A percentile compares a stretch with the other conserved stretches of the same genome.
These are phyloP conservation scores for Lanistes nyassanus DNA, from an alignment of 1,140 invertebrate species.

Conservation along the genomic window DNA sequence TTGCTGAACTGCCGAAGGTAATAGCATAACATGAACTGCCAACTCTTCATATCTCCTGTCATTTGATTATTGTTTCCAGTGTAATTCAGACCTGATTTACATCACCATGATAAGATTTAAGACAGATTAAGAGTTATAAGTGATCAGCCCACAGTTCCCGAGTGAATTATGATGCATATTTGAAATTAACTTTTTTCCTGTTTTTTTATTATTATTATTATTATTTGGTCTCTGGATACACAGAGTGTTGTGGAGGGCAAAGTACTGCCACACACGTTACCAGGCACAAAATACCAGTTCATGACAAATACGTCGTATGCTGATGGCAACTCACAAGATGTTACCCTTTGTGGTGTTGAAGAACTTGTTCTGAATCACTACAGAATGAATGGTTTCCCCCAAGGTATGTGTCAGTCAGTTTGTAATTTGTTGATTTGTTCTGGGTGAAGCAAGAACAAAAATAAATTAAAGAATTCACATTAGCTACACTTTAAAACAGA, in stretches of 20 bases:
- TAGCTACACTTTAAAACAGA: no score
- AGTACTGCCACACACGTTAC: slow-evolving; percentile 44
- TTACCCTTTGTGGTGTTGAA: slow-evolving; percentile 68
- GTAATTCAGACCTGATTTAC: no score
- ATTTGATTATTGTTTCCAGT: no score
- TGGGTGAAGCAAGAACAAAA: no score
- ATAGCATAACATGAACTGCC: background rate
- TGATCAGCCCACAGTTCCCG: no score
- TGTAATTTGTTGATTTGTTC: no score
- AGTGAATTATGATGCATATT: no score
- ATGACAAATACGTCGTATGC: slow-evolving; percentile 56
- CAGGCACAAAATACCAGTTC: slow-evolving; percentile 52
- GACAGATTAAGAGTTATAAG: no score
- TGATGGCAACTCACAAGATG: slow-evolving; percentile 55
- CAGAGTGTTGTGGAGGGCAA: slow-evolving; percentile 54
- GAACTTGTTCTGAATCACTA: slow-evolving; percentile 70
- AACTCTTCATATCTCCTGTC: background rate
- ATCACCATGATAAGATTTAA: no score
- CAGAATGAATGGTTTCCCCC: slow-evolving; percentile 64
- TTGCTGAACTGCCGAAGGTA: slow-evolving; percentile 62
- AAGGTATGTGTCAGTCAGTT: slow-evolving; percentile 55
- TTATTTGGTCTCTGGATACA: background rate
- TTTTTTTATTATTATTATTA: background rate
- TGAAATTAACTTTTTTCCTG: background rate
- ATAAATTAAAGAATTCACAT: no score